phyloP scores from a whole-genome alignment of 2,888 invertebrate genomes.

The Bombyx huttoni region DNA sequence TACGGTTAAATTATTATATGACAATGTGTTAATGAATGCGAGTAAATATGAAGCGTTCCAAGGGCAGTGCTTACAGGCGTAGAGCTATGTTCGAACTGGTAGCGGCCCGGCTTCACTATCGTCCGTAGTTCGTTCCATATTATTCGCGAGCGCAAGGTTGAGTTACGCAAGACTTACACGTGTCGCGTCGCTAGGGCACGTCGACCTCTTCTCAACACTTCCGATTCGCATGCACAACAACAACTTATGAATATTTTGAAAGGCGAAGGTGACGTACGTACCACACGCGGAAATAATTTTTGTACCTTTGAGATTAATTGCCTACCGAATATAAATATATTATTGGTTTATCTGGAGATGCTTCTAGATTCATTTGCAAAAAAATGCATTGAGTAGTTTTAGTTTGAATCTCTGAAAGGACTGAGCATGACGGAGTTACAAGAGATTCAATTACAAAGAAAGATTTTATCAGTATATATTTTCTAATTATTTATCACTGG shows the following conservation, averaged over 20 bases:
- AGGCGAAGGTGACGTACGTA: conserved; percentile 41
- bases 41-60: neutral
- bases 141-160: conserved; percentile 66
- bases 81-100: neutral
- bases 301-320: conserved; percentile 6
- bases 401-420: conserved; percentile 4
- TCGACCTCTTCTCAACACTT: conserved; percentile 62
- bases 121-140: conserved; percentile 21
- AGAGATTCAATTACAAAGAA: neutral
- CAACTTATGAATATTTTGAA: conserved; percentile 42
- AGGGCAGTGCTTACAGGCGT: neutral
- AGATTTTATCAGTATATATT: conserved; percentile 5
- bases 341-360: conserved; percentile 1
- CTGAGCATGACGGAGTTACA: neutral
- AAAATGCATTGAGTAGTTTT: conserved; percentile 4
- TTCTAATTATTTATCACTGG: conserved; percentile 6
- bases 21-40: neutral
- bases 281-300: conserved; percentile 34
- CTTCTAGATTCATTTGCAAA: conserved; percentile 1
- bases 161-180: conserved; percentile 59
- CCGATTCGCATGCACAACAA: conserved; percentile 63
- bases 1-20: neutral
- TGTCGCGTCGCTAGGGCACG: conserved; percentile 30
- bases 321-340: neutral
- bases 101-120: neutral